Evolutionary conservation across 2,888 invertebrate genomes (phyloP).

Genomic region (Ischnus inquisitorius): DNA sequence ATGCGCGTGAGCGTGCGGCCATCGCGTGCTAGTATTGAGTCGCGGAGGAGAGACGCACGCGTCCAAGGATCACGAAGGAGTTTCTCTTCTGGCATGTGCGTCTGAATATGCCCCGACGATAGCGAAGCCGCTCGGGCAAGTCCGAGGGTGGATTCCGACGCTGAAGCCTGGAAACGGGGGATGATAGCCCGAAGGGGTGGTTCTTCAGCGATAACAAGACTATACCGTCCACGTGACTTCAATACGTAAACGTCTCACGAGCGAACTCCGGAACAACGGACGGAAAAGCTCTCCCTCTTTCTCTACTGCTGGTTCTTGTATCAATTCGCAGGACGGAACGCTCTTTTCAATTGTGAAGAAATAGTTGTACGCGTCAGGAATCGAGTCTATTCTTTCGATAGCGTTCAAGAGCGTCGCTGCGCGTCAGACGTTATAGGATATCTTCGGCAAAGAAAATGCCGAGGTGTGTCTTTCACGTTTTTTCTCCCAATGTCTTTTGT

Average conservation of each 20-base stretch:
- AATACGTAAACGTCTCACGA: slow-evolving; percentile 71
- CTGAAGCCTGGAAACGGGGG: slow-evolving; percentile 39
- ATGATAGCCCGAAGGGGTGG: slow-evolving; percentile 61
- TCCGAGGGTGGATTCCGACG: slow-evolving; percentile 48
- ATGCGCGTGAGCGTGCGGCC: slow-evolving; percentile 18
- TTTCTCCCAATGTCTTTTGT: slow-evolving; percentile 22
- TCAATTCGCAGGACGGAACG: slow-evolving; percentile 74
- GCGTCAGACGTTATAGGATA: slow-evolving; percentile 16
- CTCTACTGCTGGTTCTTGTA: slow-evolving; percentile 68
- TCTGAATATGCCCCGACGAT: slow-evolving; percentile 42
- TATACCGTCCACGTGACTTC: slow-evolving; percentile 76
- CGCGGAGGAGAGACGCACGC: slow-evolving; percentile 44
- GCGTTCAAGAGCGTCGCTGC: neutral
- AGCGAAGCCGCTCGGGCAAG: slow-evolving; percentile 23
- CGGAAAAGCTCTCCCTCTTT: slow-evolving; percentile 23
- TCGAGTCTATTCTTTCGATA: slow-evolving; percentile 49
- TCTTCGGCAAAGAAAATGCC: slow-evolving; percentile 8
- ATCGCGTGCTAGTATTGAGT: slow-evolving; percentile 40
- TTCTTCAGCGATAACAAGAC: slow-evolving; percentile 71
- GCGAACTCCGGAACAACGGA: slow-evolving; percentile 34
- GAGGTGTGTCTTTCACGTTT: slow-evolving; percentile 39
- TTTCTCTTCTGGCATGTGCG: slow-evolving; percentile 42
- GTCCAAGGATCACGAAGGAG: slow-evolving; percentile 12
- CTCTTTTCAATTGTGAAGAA: slow-evolving; percentile 76
- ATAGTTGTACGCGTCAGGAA: slow-evolving; percentile 74